phyloP scores from a whole-genome alignment of 2,113 vertebrate species.

The Chionomys nivalis region DNA sequence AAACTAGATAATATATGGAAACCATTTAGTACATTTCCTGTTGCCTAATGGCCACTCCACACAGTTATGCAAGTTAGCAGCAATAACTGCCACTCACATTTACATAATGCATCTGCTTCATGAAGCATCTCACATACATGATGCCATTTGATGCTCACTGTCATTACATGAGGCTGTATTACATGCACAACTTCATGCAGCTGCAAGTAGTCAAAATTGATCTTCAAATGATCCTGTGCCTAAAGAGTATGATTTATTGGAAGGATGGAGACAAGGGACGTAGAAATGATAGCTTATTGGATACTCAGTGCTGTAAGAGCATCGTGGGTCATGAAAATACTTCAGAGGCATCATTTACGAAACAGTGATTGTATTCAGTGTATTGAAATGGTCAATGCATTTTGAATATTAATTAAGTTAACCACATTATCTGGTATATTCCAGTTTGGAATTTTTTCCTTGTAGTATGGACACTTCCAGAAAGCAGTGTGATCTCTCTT shows the following conservation, averaged over 20 bases:
- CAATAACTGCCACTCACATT: constrained; percentile 21
- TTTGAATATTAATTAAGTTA: constrained; percentile 39
- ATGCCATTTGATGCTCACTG: neutral
- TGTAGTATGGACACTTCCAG: neutral
- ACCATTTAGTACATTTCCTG: neutral
- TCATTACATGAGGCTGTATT: neutral
- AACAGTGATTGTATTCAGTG: neutral
- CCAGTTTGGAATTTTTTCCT: constrained; percentile 24
- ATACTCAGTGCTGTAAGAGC: neutral
- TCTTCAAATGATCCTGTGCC: constrained; percentile 29
- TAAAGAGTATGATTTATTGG: neutral
- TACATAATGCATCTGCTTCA: constrained; percentile 49
- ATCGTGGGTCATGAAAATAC: neutral
- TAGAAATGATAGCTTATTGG: neutral
- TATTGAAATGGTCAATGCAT: neutral
- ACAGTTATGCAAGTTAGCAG: neutral
- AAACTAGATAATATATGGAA: constrained; percentile 14
- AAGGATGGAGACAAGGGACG: neutral
- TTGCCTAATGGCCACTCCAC: constrained; percentile 24
- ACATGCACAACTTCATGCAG: constrained; percentile 1
- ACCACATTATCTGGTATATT: neutral
- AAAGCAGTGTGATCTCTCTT: neutral
- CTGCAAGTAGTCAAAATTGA: constrained; percentile 28
- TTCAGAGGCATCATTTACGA: neutral
- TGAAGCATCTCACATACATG: neutral